phyloP scores from a whole-genome alignment of 2,797 vertebrate species.

The Gymnopithys bicolor region DNA sequence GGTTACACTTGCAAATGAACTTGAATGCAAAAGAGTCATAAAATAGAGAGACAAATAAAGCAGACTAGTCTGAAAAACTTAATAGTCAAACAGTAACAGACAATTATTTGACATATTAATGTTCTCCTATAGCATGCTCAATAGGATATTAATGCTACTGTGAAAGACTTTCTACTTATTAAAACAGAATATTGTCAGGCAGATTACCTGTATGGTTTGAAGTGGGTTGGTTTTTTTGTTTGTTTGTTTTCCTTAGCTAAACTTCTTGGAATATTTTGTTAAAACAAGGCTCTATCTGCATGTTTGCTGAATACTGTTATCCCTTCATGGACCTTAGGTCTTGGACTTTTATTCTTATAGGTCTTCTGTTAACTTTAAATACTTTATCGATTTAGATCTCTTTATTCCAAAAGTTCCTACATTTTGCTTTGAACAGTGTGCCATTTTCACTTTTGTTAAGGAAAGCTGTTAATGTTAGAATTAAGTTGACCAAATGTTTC shows the following conservation, averaged over 20 bases:
- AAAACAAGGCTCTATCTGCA: not conserved
- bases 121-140: not conserved
- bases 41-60: not conserved
- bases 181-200: not conserved
- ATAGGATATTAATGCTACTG: not conserved
- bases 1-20: not conserved
- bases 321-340: not conserved
- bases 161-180: not conserved
- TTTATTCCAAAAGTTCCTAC: not conserved
- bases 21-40: not conserved
- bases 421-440: not conserved
- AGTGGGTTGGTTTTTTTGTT: not conserved
- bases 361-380: not conserved
- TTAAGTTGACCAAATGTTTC: not conserved
- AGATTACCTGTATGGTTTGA: not conserved
- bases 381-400: not conserved
- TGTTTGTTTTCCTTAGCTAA: accelerated
- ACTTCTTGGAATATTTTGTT: not conserved
- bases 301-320: not conserved
- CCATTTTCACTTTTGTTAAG: not conserved
- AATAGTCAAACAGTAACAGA: not conserved
- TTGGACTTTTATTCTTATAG: not conserved
- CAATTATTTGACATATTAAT: not conserved
- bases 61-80: not conserved
- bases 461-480: not conserved